Evolutionary conservation across 2,113 vertebrate genomes (phyloP), one percentile per base, ranked within the genome.

Genomic region (Clarias batrachus): DNA sequence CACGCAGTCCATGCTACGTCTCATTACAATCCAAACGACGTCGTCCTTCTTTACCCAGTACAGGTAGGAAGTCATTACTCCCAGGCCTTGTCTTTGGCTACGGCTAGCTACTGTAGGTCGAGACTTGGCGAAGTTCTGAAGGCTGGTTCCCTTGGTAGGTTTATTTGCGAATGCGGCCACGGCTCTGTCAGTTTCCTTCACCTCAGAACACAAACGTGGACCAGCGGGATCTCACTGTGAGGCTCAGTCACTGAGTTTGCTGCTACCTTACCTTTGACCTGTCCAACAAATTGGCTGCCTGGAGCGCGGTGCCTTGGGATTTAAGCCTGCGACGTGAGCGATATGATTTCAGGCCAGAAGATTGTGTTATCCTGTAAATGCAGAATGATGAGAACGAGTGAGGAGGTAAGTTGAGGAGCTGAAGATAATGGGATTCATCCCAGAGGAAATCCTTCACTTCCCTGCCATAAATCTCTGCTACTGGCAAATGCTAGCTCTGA

Each of bases 231-330:
- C n/a, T 41, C 41, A 62, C 59, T 30, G 70, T 27, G 60, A 76
- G 52, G n/a, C 37, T 78, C 52, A 16, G 74, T 14, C 74, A 5
- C 74, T 11, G 25, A 56, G 54, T 74, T 60, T 84, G 33, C 73
- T 86, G n/a, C 21, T 66, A 41, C 48, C 2, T 17, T 85, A 73
- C 60, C 73, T 65, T 54, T 84, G 86, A 82, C 82, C 88, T 85
- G 78, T 79, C 63, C 23, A 1, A 82, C 80, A 87, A 79, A 89
- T 86, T 83, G 71, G 27, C 65, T 71, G 37, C 80, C 33, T 13
- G 0, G 80, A 82, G 87, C 81, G 85, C 8, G 87, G n/a, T 85
- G 92, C 65, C 85, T 86, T 90, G 90, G 86, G 88, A 90, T 73
- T 63, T 77, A 62, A 82, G n/a, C 57, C 78, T 56, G 76, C 63